phyloP scores from a whole-genome alignment of 2,113 vertebrate species.

The Protobothrops flavoviridis region DNA sequence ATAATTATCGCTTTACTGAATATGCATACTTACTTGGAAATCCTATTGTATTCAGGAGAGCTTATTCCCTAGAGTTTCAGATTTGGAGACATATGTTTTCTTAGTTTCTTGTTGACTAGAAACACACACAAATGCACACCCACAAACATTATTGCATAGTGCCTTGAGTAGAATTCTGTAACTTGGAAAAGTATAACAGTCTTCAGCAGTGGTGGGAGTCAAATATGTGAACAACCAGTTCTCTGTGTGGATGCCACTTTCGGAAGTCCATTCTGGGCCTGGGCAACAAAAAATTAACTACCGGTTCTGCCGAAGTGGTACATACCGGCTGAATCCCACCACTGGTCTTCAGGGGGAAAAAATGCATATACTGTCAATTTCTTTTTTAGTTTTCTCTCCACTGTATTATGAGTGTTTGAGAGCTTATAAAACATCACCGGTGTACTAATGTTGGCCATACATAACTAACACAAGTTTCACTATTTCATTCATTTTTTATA shows the following conservation, averaged over 20 bases:
- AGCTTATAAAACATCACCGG: background rate
- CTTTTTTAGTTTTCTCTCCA: background rate
- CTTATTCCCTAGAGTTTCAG: background rate
- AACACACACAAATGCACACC: background rate
- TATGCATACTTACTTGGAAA: background rate
- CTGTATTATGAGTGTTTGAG: slow-evolving; percentile 32
- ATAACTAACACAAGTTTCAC: slow-evolving; percentile 10
- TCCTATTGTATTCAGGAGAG: background rate
- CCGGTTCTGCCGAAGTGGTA: too few relatives aligned
- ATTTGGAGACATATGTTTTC: background rate
- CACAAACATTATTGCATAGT: background rate
- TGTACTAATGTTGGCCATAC: slow-evolving; percentile 31
- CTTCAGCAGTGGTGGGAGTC: background rate
- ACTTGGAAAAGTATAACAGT: background rate
- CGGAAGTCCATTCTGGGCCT: too few relatives aligned
- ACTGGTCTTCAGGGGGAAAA: background rate
- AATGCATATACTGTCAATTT: background rate
- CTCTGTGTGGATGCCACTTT: too few relatives aligned
- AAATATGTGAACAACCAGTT: too few relatives aligned
- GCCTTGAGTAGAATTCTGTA: background rate
- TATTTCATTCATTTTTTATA: background rate
- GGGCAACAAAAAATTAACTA: too few relatives aligned
- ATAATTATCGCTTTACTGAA: background rate
- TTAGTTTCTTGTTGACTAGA: slow-evolving; percentile 24
- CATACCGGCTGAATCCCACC: too few relatives aligned